Percentiles rank a stretch among this genome's conserved stretches.
Evolutionary conservation across 2,888 invertebrate species (phyloP).

Genomic region (Calliopum simillimum): DNA sequence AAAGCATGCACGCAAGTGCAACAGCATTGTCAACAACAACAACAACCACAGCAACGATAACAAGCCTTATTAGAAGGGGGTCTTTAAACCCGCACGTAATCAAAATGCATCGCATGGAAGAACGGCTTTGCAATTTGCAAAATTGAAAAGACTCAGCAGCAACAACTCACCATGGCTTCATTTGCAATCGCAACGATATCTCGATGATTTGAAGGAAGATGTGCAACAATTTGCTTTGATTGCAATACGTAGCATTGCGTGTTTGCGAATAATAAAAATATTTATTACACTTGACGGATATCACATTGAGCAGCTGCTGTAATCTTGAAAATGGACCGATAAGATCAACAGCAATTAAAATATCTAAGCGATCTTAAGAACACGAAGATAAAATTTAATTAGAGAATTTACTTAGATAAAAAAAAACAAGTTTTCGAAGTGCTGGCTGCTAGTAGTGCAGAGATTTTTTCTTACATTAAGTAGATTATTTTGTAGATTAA

Average conservation of each 20-base stretch:
- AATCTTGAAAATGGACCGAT: too few species aligned
- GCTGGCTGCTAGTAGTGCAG: conserved; percentile 28
- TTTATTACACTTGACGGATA: neutral
- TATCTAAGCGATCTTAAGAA: too few species aligned
- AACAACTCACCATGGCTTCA: neutral
- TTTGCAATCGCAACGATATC: conserved; percentile 5
- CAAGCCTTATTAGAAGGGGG: conserved; percentile 8
- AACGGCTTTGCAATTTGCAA: neutral
- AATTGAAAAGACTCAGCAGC: neutral
- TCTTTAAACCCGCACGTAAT: conserved; percentile 18
- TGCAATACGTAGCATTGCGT: conserved; percentile 11
- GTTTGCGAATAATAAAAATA: neutral
- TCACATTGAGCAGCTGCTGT: neutral
- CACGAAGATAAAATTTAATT: conserved; percentile 20
- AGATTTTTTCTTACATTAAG: neutral
- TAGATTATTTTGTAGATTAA: too few species aligned
- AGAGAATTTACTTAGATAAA: neutral
- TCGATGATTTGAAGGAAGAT: conserved; percentile 1
- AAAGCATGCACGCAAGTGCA: neutral
- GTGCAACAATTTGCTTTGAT: neutral
- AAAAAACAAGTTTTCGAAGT: conserved; percentile 25
- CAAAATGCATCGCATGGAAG: neutral
- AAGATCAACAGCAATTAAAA: too few species aligned
- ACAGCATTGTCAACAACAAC: neutral
- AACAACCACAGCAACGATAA: neutral